Percentiles rank a stretch among this genome's conserved stretches.
These are phyloP conservation scores for Eupithecia insigniata DNA, from an alignment of 2,888 invertebrate species.

Conservation along the genomic window DNA sequence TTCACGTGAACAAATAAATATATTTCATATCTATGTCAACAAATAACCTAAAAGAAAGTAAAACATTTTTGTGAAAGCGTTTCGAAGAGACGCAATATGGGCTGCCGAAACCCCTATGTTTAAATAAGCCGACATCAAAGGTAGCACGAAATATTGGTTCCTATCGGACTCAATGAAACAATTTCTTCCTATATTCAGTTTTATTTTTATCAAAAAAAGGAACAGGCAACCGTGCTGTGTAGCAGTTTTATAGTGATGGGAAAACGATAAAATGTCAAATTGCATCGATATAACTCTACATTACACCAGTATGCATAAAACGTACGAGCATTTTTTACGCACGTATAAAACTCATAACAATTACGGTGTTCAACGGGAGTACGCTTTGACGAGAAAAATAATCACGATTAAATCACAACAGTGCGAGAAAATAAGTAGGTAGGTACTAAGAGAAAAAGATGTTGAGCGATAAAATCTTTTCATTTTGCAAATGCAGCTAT, in stretches of 20 bases:
- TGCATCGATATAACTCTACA: conserved; percentile 47
- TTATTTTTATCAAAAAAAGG: conserved; percentile 45
- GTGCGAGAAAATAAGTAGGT: conserved; percentile 42
- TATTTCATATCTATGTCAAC: conserved; percentile 40
- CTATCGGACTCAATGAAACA: conserved; percentile 63
- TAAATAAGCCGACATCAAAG: conserved; percentile 78
- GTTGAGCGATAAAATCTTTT: conserved; percentile 47
- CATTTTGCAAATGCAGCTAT: conserved; percentile 49
- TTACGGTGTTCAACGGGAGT: conserved; percentile 43
- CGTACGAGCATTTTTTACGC: conserved; percentile 43
- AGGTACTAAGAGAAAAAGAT: conserved; percentile 43
- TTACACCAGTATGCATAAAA: conserved; percentile 47
- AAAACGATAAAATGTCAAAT: conserved; percentile 45
- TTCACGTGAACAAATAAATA: conserved; percentile 29
- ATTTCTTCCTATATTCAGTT: conserved; percentile 53
- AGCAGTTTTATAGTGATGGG: conserved; percentile 47
- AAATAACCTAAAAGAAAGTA: conserved; percentile 41
- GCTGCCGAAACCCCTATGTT: conserved; percentile 66
- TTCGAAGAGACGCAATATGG: conserved; percentile 69
- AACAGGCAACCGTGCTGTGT: conserved; percentile 42
- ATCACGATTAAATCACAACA: conserved; percentile 42
- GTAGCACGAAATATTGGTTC: conserved; percentile 61
- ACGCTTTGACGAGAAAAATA: conserved; percentile 40
- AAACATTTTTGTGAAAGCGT: conserved; percentile 56
- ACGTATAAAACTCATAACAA: conserved; percentile 46